Evolutionary conservation across 2,113 vertebrate species (phyloP).

Genomic region (Emydura subglobosa): DNA sequence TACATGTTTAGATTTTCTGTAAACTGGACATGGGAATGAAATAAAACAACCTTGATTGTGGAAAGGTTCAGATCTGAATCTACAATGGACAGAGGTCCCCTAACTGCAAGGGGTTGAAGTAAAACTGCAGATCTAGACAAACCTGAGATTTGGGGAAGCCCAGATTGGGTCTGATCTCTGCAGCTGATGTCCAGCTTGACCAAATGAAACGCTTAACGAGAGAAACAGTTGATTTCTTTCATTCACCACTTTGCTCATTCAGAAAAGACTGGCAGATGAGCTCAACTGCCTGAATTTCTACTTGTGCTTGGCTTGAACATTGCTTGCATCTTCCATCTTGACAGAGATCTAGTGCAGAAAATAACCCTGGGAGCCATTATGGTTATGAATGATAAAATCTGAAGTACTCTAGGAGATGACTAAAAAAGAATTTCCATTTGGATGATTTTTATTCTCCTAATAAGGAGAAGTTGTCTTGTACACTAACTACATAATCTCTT

Average conservation of each 20-base stretch:
- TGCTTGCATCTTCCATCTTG: not conserved
- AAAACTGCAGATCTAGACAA: not conserved
- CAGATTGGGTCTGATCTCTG: not conserved
- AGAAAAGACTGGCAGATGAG: not conserved
- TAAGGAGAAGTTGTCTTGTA: slow-evolving; percentile 37
- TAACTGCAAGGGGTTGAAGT: not conserved
- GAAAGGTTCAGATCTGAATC: not conserved
- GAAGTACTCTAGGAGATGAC: slow-evolving; percentile 19
- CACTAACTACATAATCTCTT: not conserved
- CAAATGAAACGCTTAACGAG: not conserved
- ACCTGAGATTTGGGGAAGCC: not conserved
- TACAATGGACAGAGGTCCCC: not conserved
- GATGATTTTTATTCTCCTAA: slow-evolving; percentile 44
- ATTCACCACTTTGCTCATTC: not conserved
- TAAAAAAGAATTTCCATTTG: not conserved
- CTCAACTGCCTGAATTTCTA: not conserved
- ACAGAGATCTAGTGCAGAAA: slow-evolving; percentile 51
- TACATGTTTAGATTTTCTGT: not conserved
- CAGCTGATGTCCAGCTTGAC: not conserved
- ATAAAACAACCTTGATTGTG: not conserved
- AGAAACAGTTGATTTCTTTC: slow-evolving; percentile 11
- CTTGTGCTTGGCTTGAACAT: not conserved
- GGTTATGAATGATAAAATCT: slow-evolving; percentile 33
- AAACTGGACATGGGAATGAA: not conserved
- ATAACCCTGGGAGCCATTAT: slow-evolving; percentile 15